Evolutionary conservation across 1,140 invertebrate genomes (phyloP), one percentile per base, ranked within the genome.

Genomic region (Odontomachus brunneus): DNA sequence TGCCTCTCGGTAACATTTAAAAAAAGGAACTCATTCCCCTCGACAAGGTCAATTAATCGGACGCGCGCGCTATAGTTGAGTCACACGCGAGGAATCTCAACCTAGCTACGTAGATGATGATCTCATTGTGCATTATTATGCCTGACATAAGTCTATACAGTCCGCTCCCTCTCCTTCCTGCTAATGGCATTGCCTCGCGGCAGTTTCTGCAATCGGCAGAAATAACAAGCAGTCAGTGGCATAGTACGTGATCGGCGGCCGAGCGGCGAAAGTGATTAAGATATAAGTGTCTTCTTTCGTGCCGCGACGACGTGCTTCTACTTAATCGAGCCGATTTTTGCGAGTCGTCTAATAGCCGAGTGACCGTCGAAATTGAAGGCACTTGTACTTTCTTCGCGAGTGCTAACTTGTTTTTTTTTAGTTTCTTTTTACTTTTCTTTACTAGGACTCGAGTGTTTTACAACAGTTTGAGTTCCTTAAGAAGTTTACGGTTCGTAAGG

Each of bases 61-160:
- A 84, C 90, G 88, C 81, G 87, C 74, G 75, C 60, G 75, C 62
- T 71, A 83, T 60, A 69, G 82, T 91, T 94, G 93, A 94, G 89
- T 94, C 91, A 94, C 85, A 66, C 83, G 78, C 75, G 88, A 90
- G 92, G 93, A 93, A 94, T 94, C 92, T 94, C 84, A 88, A 44
- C 17, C 88, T 88, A 92, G 90, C 91, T 91, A 88, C 92, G 90
- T 92, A 91, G 88, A 90, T 90, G 92, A 89, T 94, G 93, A 94
- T 92, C 91, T 94, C 93, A 94, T 88, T 74, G 65, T 66, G 85
- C 89, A 92, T 93, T 93, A 93, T 91, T 92, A 94, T 91, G 89
- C 91, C 89, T 90, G 86, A 90, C 91, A 91, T 90, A 88, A 91
- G 89, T 82, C 85, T 86, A 89, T 88, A 85, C 89, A 90, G 89